These are phyloP conservation scores for Sakesphorus luctuosus DNA, from an alignment of 2,113 vertebrate genomes.

Conservation along the genomic window DNA sequence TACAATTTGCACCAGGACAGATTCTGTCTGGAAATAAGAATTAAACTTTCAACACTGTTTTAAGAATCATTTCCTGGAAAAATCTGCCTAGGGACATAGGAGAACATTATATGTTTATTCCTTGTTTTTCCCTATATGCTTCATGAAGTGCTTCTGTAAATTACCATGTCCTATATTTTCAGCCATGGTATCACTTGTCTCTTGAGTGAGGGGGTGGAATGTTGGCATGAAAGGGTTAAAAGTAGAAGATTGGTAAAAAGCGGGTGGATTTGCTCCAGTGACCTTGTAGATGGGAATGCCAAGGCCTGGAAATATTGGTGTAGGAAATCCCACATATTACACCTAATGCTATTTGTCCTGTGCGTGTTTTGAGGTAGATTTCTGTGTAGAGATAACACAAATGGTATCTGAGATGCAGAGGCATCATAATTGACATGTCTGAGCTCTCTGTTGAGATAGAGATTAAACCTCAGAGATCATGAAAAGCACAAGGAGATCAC, in stretches of 20 bases:
- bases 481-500: not conserved
- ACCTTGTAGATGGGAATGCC: not conserved
- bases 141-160: not conserved
- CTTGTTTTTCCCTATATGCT: not conserved
- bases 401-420: not conserved
- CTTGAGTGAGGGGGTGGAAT: not conserved
- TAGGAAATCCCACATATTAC: not conserved
- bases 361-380: not conserved
- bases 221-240: not conserved
- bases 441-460: not conserved
- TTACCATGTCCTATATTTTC: not conserved
- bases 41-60: too few relatives aligned
- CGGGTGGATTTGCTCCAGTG: not conserved
- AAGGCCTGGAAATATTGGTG: not conserved
- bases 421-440: not conserved
- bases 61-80: too few relatives aligned
- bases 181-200: not conserved
- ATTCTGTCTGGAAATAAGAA: too few relatives aligned
- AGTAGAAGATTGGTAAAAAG: not conserved
- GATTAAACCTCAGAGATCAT: not conserved
- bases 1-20: too few relatives aligned
- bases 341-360: not conserved
- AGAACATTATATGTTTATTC: not conserved
- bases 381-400: not conserved
- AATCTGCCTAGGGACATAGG: too few relatives aligned